These are phyloP conservation scores for Siphlonurus alternatus DNA, from an alignment of 2,888 invertebrate genomes.

Conservation along the genomic window DNA sequence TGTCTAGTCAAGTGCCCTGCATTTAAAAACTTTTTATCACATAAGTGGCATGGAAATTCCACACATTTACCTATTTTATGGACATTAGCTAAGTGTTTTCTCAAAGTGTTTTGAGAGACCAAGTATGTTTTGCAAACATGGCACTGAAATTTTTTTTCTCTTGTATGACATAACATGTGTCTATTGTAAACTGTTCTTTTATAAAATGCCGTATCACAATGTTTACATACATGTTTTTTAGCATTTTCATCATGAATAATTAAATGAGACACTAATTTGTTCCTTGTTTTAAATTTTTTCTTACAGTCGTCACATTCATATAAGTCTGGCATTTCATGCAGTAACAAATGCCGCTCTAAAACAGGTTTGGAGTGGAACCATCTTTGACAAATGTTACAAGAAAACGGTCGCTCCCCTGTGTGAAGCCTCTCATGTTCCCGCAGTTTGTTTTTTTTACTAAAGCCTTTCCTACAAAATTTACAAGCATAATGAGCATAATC, in stretches of 20 bases:
- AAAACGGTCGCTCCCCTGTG: no score
- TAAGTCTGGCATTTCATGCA: background rate
- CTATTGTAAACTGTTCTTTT: background rate
- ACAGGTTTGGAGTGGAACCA: no score
- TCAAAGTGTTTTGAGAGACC: background rate
- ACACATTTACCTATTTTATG: no score
- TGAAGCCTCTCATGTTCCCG: no score
- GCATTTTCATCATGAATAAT: background rate
- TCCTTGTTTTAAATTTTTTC: background rate
- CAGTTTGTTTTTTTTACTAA: no score
- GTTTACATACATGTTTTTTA: background rate
- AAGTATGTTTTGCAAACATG: background rate
- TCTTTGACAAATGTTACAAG: no score
- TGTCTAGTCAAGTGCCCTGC: conserved; percentile 14
- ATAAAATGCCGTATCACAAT: background rate
- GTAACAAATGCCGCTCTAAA: no score
- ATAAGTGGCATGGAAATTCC: no score
- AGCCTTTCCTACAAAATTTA: no score
- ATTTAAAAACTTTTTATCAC: no score
- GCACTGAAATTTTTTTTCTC: background rate
- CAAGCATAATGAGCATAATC: no score
- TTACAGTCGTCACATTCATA: background rate
- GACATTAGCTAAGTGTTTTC: background rate
- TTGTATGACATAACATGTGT: background rate
- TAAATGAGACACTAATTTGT: background rate